Percentiles rank a stretch among this genome's conserved stretches.
These are phyloP conservation scores for Lucifuga dentata DNA, from an alignment of 2,113 vertebrate species.

Conservation along the genomic window DNA sequence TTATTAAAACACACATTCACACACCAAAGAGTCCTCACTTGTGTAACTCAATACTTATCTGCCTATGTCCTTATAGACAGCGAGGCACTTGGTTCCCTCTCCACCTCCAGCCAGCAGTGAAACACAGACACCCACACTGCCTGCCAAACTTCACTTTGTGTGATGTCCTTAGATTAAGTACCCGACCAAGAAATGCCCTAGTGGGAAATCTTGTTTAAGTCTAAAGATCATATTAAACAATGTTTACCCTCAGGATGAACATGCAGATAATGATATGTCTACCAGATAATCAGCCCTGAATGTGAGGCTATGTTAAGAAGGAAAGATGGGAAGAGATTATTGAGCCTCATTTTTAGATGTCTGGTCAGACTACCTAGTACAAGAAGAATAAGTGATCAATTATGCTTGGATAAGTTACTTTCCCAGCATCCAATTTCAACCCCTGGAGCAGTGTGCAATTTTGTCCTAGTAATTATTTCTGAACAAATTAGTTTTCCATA, in stretches of 20 bases:
- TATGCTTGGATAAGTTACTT: constrained; percentile 73
- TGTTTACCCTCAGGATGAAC: constrained; percentile 31
- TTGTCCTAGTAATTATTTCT: constrained; percentile 79
- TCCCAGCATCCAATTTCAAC: constrained; percentile 80
- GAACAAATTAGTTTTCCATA: constrained; percentile 81
- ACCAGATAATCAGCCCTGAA: constrained; percentile 26
- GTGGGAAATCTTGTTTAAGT: constrained; percentile 3
- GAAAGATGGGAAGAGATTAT: constrained; percentile 3
- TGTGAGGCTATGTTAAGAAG: constrained; percentile 17
- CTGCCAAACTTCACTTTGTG: background rate
- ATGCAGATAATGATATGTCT: constrained; percentile 25
- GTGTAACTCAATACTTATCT: too few species aligned
- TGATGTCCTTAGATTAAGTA: background rate
- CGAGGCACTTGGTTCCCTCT: too few species aligned
- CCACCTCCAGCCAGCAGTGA: too few species aligned
- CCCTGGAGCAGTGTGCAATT: constrained; percentile 71
- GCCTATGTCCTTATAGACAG: too few species aligned
- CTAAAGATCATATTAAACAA: constrained; percentile 38
- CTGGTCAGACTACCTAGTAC: constrained; percentile 56
- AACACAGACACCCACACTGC: too few species aligned
- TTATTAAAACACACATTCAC: background rate
- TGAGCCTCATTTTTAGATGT: constrained; percentile 46
- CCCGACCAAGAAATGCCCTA: background rate
- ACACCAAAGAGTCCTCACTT: background rate
- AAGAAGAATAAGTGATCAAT: constrained; percentile 66